Percentiles rank a stretch among this genome's conserved stretches.
Conservation (phyloP, 1,140 invertebrate species). For the Phenacoccus solenopsis region DNA sequence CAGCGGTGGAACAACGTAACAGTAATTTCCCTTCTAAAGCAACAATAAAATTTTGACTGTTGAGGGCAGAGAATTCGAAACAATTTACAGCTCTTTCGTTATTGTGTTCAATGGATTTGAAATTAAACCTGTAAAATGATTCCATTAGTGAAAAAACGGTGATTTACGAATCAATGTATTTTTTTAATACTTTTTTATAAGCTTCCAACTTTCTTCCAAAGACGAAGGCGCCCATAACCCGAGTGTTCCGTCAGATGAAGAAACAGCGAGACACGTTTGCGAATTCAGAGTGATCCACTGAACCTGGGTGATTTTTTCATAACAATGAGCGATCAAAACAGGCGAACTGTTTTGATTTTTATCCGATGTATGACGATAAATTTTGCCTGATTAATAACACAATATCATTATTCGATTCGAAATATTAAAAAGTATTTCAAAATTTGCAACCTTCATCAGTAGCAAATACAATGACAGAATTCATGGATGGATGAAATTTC, state of each 20-base stretch:
- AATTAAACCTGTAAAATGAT: not conserved
- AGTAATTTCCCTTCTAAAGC: not conserved
- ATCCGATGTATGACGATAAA: not conserved
- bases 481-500: constrained; percentile 3
- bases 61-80: not conserved
- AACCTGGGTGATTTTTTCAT: not conserved
- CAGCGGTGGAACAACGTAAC: not conserved
- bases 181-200: not conserved
- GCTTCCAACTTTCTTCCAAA: not conserved
- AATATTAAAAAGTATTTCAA: not conserved
- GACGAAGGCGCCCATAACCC: not conserved
- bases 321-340: not conserved
- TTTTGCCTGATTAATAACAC: too few species aligned
- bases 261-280: not conserved
- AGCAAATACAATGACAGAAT: not conserved
- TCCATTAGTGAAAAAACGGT: too few species aligned
- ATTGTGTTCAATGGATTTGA: not conserved
- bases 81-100: not conserved
- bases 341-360: not conserved
- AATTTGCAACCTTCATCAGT: not conserved
- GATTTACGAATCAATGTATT: too few species aligned
- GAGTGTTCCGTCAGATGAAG: not conserved
- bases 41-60: not conserved
- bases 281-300: not conserved
- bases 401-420: too few species aligned